Evolutionary conservation across 2,113 vertebrate genomes (phyloP), one percentile per base, ranked within the genome.

Genomic region (Oncorhynchus nerka): DNA sequence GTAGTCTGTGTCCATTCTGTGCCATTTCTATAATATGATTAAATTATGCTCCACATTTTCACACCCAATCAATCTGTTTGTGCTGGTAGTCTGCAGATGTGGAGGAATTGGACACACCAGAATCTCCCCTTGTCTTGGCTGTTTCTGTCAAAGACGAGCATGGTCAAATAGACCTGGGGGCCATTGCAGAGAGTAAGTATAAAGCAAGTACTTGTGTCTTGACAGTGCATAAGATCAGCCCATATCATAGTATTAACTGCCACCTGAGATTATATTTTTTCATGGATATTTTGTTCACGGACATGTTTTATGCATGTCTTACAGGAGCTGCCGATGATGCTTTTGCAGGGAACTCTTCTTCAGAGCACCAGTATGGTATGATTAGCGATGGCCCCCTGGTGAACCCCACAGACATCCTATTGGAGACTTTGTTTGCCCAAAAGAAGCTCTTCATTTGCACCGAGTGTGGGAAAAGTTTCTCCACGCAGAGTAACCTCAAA

Each of bases 381-480:
- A 66, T 20, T 57, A 48, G 76, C 51, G 0, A 55, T 22, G 59
- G 49, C 75, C 24, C 45, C 34, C 69, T 20, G 72, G 15, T 22
- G 19, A 71, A 15, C 22, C 30, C 16, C 6, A 61, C 62, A 7
- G 73, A 76, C 22, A 51, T 57, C 62, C 74, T 70, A 0, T 70
- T 75, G 24, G 59, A 81, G 76, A 78, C 48, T 4, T 64, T 75
- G 45, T 45, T 68, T 26, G 32, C 70, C 51, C 73, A 65, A 71
- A 90, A 83, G 78, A 88, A 79, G 6, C 78, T 70, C 30, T 86
- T 88, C 22, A 32, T 61, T 6, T 93, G 93, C 69, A 65, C 73
- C 0, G 71, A 77, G 5, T 92, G 90, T 24, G 81, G 90, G 0
- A 93, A 90, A 34, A 86, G 84, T 65, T 92, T 92, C 83, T 76